Percentiles rank a stretch among this genome's conserved stretches.
Evolutionary conservation across 2,113 vertebrate genomes (phyloP).

Genomic region (Dromas ardeola): DNA sequence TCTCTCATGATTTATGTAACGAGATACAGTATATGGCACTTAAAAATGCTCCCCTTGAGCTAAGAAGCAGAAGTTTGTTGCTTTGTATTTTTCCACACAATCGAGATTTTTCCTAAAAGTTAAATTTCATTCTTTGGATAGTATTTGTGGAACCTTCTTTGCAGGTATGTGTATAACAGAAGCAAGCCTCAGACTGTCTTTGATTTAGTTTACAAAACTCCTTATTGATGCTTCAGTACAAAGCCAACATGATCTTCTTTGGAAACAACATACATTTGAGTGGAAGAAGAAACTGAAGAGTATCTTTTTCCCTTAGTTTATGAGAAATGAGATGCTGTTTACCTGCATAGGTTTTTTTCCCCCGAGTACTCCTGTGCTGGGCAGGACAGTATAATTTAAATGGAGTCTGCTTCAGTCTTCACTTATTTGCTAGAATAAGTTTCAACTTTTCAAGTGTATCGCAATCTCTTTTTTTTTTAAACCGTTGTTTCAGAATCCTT

Average conservation of each 20-base stretch:
- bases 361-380: background rate
- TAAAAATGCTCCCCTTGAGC: background rate
- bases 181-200: background rate
- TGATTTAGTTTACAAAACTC: background rate
- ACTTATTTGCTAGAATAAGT: background rate
- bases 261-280: background rate
- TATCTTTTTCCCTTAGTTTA: background rate
- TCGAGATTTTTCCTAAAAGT: background rate
- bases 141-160: background rate
- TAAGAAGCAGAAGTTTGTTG: background rate
- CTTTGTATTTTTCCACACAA: background rate
- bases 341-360: background rate
- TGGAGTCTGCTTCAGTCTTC: background rate
- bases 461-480: background rate
- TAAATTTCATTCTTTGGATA: background rate
- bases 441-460: background rate
- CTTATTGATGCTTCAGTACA: background rate
- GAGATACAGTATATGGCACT: background rate
- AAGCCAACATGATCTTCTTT: background rate
- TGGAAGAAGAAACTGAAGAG: background rate
- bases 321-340: background rate
- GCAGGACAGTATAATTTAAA: background rate
- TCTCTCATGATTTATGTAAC: background rate
- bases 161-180: background rate
- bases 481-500: background rate